Base-by-base conservation (phyloP, 1,140 invertebrate species). In the Drosophila nigromelanica region DNA sequence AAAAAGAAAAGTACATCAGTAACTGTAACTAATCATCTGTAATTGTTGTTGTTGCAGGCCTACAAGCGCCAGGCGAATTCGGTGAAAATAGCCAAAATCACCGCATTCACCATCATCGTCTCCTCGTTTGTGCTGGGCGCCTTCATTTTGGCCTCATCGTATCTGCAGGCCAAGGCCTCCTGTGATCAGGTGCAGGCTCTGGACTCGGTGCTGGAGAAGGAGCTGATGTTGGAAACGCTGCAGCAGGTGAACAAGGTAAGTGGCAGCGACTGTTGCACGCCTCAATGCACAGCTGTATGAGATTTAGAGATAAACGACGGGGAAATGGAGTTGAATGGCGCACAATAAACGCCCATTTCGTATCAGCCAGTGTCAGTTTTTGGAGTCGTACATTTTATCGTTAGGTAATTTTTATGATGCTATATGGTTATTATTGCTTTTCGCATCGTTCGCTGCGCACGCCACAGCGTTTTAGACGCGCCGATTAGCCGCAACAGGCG, bases 11-110 rank as follows among this genome's bases (percentile, higher is more conserved):
- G 2, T 24, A 2, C 0, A 37, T 2, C 11, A 43, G 54, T 43
- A 30, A 15, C 48, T 24, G 30, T 35, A 40, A 15, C n/a, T 48
- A 33, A 6, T 10, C 12, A 30, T 33, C 8, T 15, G 10, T 8
- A 52, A 39, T 58, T 21, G 39, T 33, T 27, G 15, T 12, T 69
- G 83, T 93, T 92, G 0, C 93, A 97, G 96, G 96, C 96, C 15
- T 97, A 97, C 92, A 95, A 92, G 43, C 92, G 93, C 37, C 93
- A 94, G 78, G 95, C 95, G 50, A 94, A 95, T 11, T 94, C 96
- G 42, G 95, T 97, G 12, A 96, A 97, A 92, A 96, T 97, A 55
- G 95, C 96, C 3, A 94, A 95, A 90, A 97, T 97, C 80, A 94
- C 95, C 12, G 96, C 95, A 15, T 92, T 96, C 58, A 97, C 96